Percentiles rank a stretch among this genome's conserved stretches.
These are phyloP conservation scores for Halcyon badia DNA, from an alignment of 2,797 vertebrate species.

Conservation along the genomic window DNA sequence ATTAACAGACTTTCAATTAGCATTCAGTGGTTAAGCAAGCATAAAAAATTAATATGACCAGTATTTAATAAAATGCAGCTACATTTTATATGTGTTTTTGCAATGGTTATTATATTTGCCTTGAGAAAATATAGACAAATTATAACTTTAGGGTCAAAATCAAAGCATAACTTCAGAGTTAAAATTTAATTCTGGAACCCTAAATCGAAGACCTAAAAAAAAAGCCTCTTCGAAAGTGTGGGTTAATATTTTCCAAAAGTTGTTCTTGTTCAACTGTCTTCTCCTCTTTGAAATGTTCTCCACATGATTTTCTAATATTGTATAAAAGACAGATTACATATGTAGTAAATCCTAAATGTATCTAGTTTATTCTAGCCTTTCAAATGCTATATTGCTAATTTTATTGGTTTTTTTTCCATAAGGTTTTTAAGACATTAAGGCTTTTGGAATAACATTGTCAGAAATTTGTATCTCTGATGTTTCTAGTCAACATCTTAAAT, in stretches of 20 bases:
- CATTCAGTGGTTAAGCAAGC: neutral
- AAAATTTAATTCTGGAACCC: neutral
- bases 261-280: neutral
- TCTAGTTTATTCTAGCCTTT: neutral
- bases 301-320: neutral
- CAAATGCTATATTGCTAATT: neutral
- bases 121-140: neutral
- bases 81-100: neutral
- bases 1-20: neutral
- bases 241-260: neutral
- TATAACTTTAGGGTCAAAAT: neutral
- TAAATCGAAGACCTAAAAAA: neutral
- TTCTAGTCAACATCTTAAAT: neutral
- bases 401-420: neutral
- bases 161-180: neutral
- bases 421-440: neutral
- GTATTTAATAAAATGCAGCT: neutral
- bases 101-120: neutral
- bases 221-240: neutral
- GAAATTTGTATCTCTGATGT: neutral
- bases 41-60: neutral
- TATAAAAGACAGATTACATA: neutral
- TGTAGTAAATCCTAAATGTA: neutral
- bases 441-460: neutral
- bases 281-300: neutral